These are phyloP conservation scores for Pelodytes ibericus DNA, from an alignment of 2,797 vertebrate species.

Conservation along the genomic window DNA sequence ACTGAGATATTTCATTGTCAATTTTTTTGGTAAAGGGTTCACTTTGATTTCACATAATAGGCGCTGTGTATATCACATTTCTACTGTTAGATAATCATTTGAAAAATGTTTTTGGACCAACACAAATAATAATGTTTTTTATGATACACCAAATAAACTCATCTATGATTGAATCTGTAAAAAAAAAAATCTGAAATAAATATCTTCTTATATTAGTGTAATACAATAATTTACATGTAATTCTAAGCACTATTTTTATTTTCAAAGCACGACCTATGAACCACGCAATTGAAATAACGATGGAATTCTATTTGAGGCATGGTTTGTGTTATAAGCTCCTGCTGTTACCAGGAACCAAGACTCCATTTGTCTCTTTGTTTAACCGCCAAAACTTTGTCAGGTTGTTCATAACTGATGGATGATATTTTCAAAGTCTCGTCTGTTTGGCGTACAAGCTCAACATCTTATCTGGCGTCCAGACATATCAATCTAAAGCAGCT, in stretches of 20 bases:
- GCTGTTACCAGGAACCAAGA: slow-evolving; percentile 40
- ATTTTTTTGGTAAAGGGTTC: too few species aligned
- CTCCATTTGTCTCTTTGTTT: slow-evolving; percentile 41
- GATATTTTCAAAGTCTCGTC: slow-evolving; percentile 48
- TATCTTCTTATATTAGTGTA: neutral
- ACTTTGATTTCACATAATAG: too few species aligned
- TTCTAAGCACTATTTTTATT: slow-evolving; percentile 29
- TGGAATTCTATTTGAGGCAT: slow-evolving; percentile 24
- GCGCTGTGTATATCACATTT: too few species aligned
- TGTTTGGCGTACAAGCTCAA: slow-evolving; percentile 40
- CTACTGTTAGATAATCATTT: too few species aligned
- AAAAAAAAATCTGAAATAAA: neutral
- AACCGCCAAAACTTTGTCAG: slow-evolving; percentile 44
- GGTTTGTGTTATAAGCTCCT: slow-evolving; percentile 42
- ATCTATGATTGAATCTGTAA: too few species aligned
- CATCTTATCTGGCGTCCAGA: slow-evolving; percentile 31
- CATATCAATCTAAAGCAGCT: slow-evolving; percentile 16
- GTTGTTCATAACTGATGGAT: slow-evolving; percentile 49
- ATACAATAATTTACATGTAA: neutral
- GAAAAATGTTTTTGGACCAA: too few species aligned
- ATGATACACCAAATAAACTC: too few species aligned
- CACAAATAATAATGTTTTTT: too few species aligned
- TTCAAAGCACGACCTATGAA: slow-evolving; percentile 20
- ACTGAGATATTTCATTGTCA: too few species aligned
- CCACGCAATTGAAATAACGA: neutral